phyloP scores from a whole-genome alignment of 2,797 vertebrate species.

The Pseudomugil gertrudae region DNA sequence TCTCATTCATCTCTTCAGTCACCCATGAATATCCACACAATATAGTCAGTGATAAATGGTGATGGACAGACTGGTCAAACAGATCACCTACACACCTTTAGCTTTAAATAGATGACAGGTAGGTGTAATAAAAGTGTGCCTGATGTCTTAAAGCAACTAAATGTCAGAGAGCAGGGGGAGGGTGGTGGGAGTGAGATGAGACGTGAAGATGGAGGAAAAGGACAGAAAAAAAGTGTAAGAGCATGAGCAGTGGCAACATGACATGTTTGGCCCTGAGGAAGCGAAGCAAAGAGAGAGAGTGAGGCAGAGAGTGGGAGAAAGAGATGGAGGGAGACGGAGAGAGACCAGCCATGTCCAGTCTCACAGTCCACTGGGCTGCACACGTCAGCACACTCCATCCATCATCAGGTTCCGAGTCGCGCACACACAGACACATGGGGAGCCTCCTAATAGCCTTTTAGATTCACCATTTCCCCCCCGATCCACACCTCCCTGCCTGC shows the following conservation, averaged over 20 bases:
- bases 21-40: constrained; percentile 31
- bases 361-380: constrained; percentile 80
- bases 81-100: constrained; percentile 35
- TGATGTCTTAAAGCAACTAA: constrained; percentile 56
- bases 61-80: constrained; percentile 24
- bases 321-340: constrained; percentile 67
- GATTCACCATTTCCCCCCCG: constrained; percentile 76
- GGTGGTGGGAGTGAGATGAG: constrained; percentile 18
- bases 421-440: constrained; percentile 46
- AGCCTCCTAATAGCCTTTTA: constrained; percentile 77
- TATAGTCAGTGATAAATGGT: constrained; percentile 15
- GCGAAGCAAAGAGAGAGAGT: constrained; percentile 68
- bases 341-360: constrained; percentile 82
- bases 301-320: constrained; percentile 56
- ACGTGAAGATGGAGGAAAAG: constrained; percentile 13
- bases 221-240: constrained; percentile 17
- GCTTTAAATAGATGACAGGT: constrained; percentile 39
- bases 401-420: constrained; percentile 68
- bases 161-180: constrained; percentile 50
- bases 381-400: constrained; percentile 81
- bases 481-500: constrained; percentile 58
- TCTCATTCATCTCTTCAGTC: constrained; percentile 18
- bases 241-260: constrained; percentile 57
- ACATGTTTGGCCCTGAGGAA: constrained; percentile 77
- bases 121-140: constrained; percentile 59